Conservation (phyloP, 2,888 invertebrate species). For the Diarsia brunnea region DNA sequence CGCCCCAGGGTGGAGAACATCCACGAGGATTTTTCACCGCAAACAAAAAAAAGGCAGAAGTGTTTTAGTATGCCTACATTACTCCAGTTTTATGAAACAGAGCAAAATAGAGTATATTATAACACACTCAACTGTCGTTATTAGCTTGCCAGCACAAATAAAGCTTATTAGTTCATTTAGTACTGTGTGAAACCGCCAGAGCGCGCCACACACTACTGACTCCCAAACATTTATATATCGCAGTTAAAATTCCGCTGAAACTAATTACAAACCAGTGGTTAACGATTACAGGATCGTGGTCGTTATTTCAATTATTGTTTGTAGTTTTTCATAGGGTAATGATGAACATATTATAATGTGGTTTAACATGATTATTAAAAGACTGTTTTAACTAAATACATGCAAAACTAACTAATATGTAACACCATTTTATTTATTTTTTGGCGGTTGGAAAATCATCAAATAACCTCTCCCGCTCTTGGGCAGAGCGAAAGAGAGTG, state of each 20-base stretch:
- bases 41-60: not conserved
- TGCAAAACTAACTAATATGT: not conserved
- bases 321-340: not conserved
- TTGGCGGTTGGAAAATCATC: no score
- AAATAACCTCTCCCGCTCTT: no score
- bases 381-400: not conserved
- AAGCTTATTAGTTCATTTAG: constrained; percentile 39
- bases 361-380: not conserved
- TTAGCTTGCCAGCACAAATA: constrained; percentile 13
- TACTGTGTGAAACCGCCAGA: constrained; percentile 37
- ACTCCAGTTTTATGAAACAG: not conserved
- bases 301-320: constrained; percentile 14
- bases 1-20: no score
- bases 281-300: constrained; percentile 28
- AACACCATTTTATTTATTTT: no score
- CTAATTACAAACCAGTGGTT: constrained; percentile 46
- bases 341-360: not conserved
- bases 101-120: constrained; percentile 3
- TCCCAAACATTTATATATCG: constrained; percentile 27
- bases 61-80: not conserved
- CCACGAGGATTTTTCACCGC: no score
- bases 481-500: no score
- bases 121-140: constrained; percentile 5
- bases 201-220: constrained; percentile 22
- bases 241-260: constrained; percentile 38